Evolutionary conservation across 2,888 invertebrate species (phyloP).

Genomic region (Sericinus montela): DNA sequence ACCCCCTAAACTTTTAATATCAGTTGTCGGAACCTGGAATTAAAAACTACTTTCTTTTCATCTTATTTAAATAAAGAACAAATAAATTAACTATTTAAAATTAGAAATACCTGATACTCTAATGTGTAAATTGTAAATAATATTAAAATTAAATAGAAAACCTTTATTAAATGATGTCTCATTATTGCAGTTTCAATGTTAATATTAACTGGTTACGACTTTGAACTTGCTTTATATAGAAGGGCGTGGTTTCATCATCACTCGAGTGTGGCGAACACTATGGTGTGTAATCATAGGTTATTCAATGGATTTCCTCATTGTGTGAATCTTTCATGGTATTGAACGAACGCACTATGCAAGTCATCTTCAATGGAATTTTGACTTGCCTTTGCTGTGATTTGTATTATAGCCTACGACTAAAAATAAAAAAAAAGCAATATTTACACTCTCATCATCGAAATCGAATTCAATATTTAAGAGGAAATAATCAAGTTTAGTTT

Average conservation of each 20-base stretch:
- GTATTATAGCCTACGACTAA: too few relatives aligned
- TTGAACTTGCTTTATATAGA: constrained; percentile 73
- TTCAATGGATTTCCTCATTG: constrained; percentile 32
- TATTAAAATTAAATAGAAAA: constrained; percentile 29
- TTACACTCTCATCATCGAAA: too few relatives aligned
- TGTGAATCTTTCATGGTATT: constrained; percentile 18
- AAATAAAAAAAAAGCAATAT: too few relatives aligned
- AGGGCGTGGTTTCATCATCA: constrained; percentile 60
- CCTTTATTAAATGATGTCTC: constrained; percentile 36
- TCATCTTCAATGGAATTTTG: constrained; percentile 20
- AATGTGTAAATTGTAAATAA: constrained; percentile 33
- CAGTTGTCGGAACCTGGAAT: constrained; percentile 37
- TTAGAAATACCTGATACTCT: constrained; percentile 43
- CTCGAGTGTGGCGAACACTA: constrained; percentile 53
- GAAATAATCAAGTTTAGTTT: too few relatives aligned
- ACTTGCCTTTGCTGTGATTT: neutral
- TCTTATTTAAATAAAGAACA: neutral
- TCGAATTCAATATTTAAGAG: too few relatives aligned
- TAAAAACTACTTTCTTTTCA: neutral
- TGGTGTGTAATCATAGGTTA: constrained; percentile 46
- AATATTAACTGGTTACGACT: constrained; percentile 59
- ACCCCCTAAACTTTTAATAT: constrained; percentile 28
- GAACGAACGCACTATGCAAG: constrained; percentile 9
- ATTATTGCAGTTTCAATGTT: constrained; percentile 46
- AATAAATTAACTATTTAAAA: neutral